phyloP scores from a whole-genome alignment of 1,140 invertebrate genomes.

The Atta colombica region DNA sequence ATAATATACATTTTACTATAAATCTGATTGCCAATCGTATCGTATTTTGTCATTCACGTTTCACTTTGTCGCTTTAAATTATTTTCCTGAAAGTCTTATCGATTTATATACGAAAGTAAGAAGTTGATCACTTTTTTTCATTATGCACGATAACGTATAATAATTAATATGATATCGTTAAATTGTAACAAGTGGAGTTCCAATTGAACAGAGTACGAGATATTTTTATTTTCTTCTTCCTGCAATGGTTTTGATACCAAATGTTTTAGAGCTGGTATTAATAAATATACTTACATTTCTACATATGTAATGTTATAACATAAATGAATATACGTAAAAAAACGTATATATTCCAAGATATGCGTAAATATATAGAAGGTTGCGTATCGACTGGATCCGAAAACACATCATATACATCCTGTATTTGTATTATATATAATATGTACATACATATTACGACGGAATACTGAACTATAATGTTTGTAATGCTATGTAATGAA shows the following conservation, averaged over 20 bases:
- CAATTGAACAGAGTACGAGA: conserved; percentile 24
- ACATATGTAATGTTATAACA: conserved; percentile 74
- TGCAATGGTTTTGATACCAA: conserved; percentile 83
- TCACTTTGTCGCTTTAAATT: background rate
- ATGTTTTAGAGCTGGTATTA: conserved; percentile 78
- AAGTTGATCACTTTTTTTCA: background rate
- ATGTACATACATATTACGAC: conserved; percentile 69
- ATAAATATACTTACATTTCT: conserved; percentile 79
- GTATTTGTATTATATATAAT: conserved; percentile 63
- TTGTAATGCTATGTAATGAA: conserved; percentile 77
- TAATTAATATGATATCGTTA: background rate
- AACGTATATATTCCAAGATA: conserved; percentile 57
- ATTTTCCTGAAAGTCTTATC: background rate
- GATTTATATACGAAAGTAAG: background rate
- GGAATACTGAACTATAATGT: conserved; percentile 53
- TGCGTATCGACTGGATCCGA: background rate
- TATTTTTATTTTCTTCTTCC: conserved; percentile 66
- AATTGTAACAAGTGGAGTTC: conserved; percentile 3
- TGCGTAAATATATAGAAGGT: conserved; percentile 59
- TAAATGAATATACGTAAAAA: conserved; percentile 69
- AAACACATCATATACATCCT: conserved; percentile 21
- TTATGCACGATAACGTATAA: background rate
- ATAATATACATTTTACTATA: background rate
- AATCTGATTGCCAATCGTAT: background rate
- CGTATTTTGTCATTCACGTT: background rate